Evolutionary conservation across 2,888 invertebrate species (phyloP).

Genomic region (Yponomeuta sedellus): DNA sequence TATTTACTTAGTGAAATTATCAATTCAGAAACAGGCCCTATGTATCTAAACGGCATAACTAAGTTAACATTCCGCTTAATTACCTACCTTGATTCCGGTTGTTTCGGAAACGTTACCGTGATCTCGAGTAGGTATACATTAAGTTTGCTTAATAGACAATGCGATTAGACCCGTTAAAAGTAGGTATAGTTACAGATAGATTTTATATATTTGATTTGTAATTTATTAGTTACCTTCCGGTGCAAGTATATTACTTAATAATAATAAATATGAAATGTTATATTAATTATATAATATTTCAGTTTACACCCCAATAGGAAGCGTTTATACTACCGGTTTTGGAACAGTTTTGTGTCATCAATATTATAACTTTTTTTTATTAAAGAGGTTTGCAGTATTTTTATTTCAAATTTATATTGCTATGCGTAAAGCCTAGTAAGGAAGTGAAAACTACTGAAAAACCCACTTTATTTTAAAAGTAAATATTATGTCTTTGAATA

Average conservation of each 20-base stretch:
- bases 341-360: neutral
- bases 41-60: too few species aligned
- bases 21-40: too few species aligned
- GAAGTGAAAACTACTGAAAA: constrained; percentile 6
- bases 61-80: too few species aligned
- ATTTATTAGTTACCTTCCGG: neutral
- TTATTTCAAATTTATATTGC: constrained; percentile 9
- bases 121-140: too few species aligned
- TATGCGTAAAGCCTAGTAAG: constrained; percentile 4
- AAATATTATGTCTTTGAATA: neutral
- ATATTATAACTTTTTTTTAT: neutral
- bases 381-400: neutral
- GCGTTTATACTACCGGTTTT: neutral
- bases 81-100: too few species aligned
- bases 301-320: too few species aligned
- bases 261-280: neutral
- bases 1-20: too few species aligned
- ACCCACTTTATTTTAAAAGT: neutral
- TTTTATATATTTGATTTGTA: constrained; percentile 9
- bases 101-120: too few species aligned
- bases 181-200: neutral
- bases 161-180: neutral
- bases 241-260: neutral
- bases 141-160: too few species aligned
- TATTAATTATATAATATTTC: too few species aligned